A percentile compares a stretch with the other conserved stretches of the same genome.
These are phyloP conservation scores for Ceyx melanurus DNA, from an alignment of 2,113 vertebrate genomes.

Conservation along the genomic window DNA sequence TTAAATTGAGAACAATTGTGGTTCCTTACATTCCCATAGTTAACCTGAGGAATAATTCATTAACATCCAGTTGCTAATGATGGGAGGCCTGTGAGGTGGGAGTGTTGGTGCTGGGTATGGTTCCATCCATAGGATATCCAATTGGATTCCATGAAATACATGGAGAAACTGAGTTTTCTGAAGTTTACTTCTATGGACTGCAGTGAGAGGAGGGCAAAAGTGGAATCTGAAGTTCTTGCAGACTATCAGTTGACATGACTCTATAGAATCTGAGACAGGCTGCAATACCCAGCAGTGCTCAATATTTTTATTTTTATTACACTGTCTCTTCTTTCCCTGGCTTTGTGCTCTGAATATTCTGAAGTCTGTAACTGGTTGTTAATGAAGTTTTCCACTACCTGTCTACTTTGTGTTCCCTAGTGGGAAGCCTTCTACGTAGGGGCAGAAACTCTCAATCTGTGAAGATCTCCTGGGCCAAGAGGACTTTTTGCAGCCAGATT, in stretches of 20 bases:
- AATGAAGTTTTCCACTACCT: background rate
- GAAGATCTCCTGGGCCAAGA: background rate
- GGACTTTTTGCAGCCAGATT: background rate
- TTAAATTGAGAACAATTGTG: background rate
- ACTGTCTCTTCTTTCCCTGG: background rate
- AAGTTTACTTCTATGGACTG: background rate
- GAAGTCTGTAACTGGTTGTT: background rate
- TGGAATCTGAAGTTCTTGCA: background rate
- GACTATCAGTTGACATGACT: background rate
- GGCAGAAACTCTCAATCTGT: background rate
- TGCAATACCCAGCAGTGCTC: background rate
- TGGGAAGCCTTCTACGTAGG: background rate
- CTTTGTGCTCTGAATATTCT: background rate
- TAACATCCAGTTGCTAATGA: background rate
- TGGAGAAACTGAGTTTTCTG: background rate
- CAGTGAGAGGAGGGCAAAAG: background rate
- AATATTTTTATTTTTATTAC: background rate
- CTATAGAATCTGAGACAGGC: background rate
- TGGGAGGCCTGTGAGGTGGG: background rate
- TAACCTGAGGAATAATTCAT: background rate
- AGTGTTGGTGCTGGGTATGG: background rate
- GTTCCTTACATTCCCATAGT: fast-evolving
- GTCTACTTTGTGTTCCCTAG: background rate
- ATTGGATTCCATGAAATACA: background rate
- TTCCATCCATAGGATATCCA: background rate